Evolutionary conservation across 2,797 vertebrate genomes (phyloP), one percentile per base, ranked within the genome.

Genomic region (Cheirogaleus major): DNA sequence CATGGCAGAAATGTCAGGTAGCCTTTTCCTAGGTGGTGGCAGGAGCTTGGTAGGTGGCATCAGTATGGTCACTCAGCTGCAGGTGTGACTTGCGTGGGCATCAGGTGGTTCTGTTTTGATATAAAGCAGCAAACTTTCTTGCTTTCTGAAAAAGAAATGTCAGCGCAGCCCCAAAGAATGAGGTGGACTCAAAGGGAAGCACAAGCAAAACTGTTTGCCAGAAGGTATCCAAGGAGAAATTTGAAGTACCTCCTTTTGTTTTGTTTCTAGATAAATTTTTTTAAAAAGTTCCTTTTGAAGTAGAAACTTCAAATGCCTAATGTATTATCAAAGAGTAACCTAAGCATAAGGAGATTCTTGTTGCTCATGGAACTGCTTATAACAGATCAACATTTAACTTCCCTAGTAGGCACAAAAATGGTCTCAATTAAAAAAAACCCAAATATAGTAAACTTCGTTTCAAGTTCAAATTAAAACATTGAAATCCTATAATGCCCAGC

Each of bases 401-500:
- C 6, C 25, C 43, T 20, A 11, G 35, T 14, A 63, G 55, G 18
- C 14, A 38, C 1, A n/a, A 41, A 30, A 75, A 79, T 43, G 23
- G 11, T 45, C 17, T 72, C 55, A 70, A n/a, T 93, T 94, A 0
- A 69, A 93, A 96, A 96, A 91, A 50, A 2, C 4, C 0, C 22
- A 87, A 89, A 78, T 70, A 8, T 10, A 27, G 82, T 87, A 75
- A 90, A 93, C 41, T 82, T 48, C 20, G 23, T 95, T 94, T 73
- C 1, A 27, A 25, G 8, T 57, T 7, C 25, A 78, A 80, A 81
- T n/a, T 75, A 81, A 79, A 80, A 93, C 78, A 83, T 69, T 75
- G 25, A 81, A 83, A 65, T 61, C 9, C 30, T 95, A 0, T 82
- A 89, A 81, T 57, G 27, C 20, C 15, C 41, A 27, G 7, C 35